Evolutionary conservation across 2,888 invertebrate species (phyloP), one percentile per base, ranked within the genome.

Genomic region (Acleris emargana): DNA sequence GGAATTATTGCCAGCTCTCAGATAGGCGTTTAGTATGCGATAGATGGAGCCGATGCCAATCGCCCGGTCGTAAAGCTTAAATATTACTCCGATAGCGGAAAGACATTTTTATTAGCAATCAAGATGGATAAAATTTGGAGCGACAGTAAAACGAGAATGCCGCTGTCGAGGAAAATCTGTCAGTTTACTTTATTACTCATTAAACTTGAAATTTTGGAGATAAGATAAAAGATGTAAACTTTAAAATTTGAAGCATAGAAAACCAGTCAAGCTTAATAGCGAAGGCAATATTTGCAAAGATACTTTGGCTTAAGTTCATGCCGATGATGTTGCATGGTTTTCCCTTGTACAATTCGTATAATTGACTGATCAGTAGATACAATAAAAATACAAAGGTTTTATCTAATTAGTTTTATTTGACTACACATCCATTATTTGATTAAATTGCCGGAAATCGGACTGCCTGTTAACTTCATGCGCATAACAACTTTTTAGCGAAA

Each of bases 1-100:
- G 71, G 73, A 74, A 79, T 79, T 79, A 80, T 78, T 80, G 73
- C 77, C 72, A 69, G 71, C 70, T 71, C 69, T 66, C 72, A 68
- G 72, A 74, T 73, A 73, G 71, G 67, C 72, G 70, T 73, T 75
- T 72, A 73, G 69, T 73, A 69, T 52, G 66, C 73, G 76, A 77
- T 78, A 77, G 77, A 79, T 76, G 76, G 76, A 73, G 75, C 73
- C 68, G 68, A 79, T 75, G 71, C 72, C 71, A 71, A 61, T 71
- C 68, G 63, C 42, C 47, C 42, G 50, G 64, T 51, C 55, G 55
- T 64, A 64, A 60, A 64, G 59, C 60, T 64, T 59, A 59, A 64
- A 64, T 64, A 53, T 64, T 55, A 55, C 64, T 60, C 20, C 22
- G 64, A 64, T 64, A 64, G 64, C 59, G 54, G 53, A 47, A 20